Evolutionary conservation across 2,797 vertebrate genomes (phyloP), one percentile per base, ranked within the genome.

Genomic region (Chromobotia macracanthus): DNA sequence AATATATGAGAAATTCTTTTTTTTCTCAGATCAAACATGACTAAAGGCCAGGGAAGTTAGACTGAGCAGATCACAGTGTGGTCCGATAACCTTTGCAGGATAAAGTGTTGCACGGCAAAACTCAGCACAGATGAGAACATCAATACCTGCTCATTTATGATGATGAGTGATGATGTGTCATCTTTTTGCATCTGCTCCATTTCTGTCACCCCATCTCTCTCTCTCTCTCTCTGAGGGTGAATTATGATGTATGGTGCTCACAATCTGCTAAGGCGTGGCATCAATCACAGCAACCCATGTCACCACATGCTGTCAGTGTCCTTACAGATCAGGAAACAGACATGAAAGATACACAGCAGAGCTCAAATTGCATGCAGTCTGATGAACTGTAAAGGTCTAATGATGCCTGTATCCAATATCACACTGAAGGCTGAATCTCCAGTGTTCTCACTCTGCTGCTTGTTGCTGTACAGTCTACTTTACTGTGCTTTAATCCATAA

Each of bases 181-280:
- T 69, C 55, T 76, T 72, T 80, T 31, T 48, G 23, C 53, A 2
- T 71, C 51, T 83, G 68, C 46, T 83, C 78, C 63, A 77, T 73
- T 80, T 83, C 68, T 77, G 68, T 73, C 65, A 76, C 25, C 18
- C 64, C 19, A 21, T 51, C n/a, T 56, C 53, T 56, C 53, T 56
- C 19, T 21, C n/a, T 56, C 23, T 28, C 23, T 60, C 46, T 63
- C 46, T 58, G 12, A 66, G 65, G 50, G 63, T 79, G 65, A 79
- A 85, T 80, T 66, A 71, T 83, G 81, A 85, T 85, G 63, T 66
- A 83, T 81, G 75, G 58, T 63, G 58, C 76, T 79, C 44, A 68
- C 35, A 53, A 75, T 72, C 67, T 69, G 72, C 79, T 63, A 41
- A 41, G 38, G 38, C 9, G 9, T 41, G 38, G 72, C 63, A 82